These are phyloP conservation scores for Lepidochitona cinerea DNA, from an alignment of 2,888 invertebrate species.

Conservation along the genomic window DNA sequence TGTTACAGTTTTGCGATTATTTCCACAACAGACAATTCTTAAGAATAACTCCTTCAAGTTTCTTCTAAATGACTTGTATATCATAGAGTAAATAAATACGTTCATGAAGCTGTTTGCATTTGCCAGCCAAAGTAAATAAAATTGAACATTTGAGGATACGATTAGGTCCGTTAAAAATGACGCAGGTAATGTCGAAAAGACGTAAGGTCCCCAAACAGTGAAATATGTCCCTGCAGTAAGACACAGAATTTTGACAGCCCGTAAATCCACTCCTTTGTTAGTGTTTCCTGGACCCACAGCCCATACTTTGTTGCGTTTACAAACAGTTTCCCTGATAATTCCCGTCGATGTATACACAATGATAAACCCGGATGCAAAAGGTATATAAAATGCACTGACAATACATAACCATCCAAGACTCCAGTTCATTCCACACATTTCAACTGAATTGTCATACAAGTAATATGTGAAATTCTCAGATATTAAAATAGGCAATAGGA, in stretches of 20 bases:
- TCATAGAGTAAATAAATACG: constrained; percentile 38
- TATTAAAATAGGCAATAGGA: neutral
- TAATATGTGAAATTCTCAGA: neutral
- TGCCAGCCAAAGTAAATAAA: constrained; percentile 36
- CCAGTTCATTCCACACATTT: neutral
- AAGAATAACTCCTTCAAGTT: no score
- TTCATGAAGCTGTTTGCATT: constrained; percentile 44
- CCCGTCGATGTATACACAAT: constrained; percentile 31
- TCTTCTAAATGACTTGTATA: constrained; percentile 34
- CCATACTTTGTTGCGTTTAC: neutral
- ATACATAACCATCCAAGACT: neutral
- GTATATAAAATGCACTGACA: neutral
- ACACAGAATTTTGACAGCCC: constrained; percentile 32
- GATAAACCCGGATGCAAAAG: constrained; percentile 28
- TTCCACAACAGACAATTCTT: no score
- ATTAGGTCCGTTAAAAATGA: constrained; percentile 18
- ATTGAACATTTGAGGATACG: constrained; percentile 24
- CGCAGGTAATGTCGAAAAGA: constrained; percentile 23
- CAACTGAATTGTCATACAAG: neutral
- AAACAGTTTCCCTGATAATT: constrained; percentile 12
- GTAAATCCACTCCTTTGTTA: neutral
- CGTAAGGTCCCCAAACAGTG: constrained; percentile 45
- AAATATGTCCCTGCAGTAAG: constrained; percentile 38
- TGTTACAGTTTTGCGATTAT: no score
- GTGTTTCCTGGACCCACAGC: neutral